A percentile compares a stretch with the other conserved stretches of the same genome.
phyloP scores from a whole-genome alignment of 2,888 invertebrate genomes.

The Xylocampa areola region DNA sequence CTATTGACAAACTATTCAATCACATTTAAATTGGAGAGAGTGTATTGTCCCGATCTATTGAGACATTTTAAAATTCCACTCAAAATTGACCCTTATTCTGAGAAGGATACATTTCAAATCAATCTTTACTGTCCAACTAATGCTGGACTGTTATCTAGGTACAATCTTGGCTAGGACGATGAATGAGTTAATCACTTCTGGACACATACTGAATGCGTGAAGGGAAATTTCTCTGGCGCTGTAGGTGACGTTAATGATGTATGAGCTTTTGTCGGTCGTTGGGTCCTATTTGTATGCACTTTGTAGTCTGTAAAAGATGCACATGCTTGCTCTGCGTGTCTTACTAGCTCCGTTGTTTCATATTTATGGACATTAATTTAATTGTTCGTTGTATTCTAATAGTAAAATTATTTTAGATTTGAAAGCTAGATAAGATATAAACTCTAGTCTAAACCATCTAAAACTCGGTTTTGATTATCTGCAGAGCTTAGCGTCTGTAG shows the following conservation, averaged over 20 bases:
- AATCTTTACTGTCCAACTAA: conserved; percentile 9
- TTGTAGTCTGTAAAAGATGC: conserved; percentile 39
- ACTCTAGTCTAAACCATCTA: too few species aligned
- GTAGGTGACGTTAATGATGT: conserved; percentile 61
- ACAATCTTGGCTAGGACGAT: conserved; percentile 64
- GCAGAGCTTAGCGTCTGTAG: background rate
- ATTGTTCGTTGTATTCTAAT: too few species aligned
- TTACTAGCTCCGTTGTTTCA: too few species aligned
- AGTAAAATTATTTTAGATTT: too few species aligned
- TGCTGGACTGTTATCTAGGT: conserved; percentile 63
- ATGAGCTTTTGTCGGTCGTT: conserved; percentile 55
- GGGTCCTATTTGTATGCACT: conserved; percentile 44
- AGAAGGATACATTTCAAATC: conserved; percentile 52
- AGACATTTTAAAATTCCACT: conserved; percentile 25
- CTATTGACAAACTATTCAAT: conserved; percentile 64
- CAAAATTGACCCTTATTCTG: conserved; percentile 47
- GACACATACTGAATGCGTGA: conserved; percentile 72
- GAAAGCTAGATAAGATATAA: too few species aligned
- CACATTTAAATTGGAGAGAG: conserved; percentile 78
- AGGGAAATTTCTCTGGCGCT: conserved; percentile 68
- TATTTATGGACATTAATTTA: too few species aligned
- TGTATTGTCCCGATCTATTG: conserved; percentile 71
- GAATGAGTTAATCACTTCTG: conserved; percentile 64
- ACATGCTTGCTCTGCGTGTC: too few species aligned
- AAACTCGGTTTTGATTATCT: too few species aligned